Evolutionary conservation across 1,140 invertebrate species (phyloP), one percentile per base, ranked within the genome.

Genomic region (Drosophila willistoni): DNA sequence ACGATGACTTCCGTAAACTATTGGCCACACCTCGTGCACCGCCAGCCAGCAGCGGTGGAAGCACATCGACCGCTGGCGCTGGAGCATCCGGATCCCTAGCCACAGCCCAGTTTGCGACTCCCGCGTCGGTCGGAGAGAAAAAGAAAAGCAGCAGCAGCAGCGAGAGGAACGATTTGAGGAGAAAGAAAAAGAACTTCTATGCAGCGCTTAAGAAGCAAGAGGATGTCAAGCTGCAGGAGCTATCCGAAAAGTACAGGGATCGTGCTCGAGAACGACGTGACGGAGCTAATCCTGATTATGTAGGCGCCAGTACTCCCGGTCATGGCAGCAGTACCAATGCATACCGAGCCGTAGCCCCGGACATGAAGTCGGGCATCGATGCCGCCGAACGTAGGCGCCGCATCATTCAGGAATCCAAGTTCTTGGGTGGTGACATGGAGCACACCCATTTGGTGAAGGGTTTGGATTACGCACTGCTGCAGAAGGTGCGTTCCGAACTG

Each of bases 401-500:
- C 91, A 96, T 99, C 93, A 99, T 99, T 91, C 98, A 99, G 93
- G 98, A 99, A 92, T 99, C 99, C 0, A 99, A 99, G 93, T 99
- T 98, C 93, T 97, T 99, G 93, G 99, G 99, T 92, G 99, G 99
- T 95, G 99, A 99, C 92, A 99, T 99, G 96, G 98, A 99, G 80
- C 99, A 99, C 90, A 99, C 99, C 93, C 99, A 99, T 93, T 98
- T 99, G 94, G 99, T 99, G 62, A 99, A 99, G 94, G 99, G 99
- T 92, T 94, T 99, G 9, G 99, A 99, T 95, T 99, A 99, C 93
- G 99, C 99, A 7, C 93, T 99, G n/a, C 93, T 99, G 56, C 98
- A 99, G 92, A 99, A 99, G 93, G 97, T 98, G 83, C 93, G 93
- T 33, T 97, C 96, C 79, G 97, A 98, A 93, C 97, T 98, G 73